Evolutionary conservation across 2,797 vertebrate species (phyloP).

Genomic region (Sphaeramia orbicularis): DNA sequence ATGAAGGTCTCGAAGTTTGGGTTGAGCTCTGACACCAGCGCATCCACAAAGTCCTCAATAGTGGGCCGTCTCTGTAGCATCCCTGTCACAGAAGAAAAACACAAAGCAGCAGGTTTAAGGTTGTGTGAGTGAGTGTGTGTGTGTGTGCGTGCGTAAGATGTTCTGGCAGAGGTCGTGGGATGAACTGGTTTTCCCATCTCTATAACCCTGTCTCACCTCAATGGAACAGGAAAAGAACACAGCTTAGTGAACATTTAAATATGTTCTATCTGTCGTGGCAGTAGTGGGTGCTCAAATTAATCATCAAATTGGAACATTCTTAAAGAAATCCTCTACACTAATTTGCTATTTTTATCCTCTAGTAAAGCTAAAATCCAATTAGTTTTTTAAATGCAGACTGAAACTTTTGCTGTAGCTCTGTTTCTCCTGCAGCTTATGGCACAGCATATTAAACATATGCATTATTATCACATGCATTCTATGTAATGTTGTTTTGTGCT

Average conservation of each 20-base stretch:
- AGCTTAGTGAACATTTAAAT: slow-evolving; percentile 1
- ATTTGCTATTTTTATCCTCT: slow-evolving; percentile 1
- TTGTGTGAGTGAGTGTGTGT: not conserved
- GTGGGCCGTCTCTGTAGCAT: slow-evolving; percentile 95
- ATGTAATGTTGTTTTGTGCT: not conserved
- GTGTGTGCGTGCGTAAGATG: slow-evolving; percentile 10
- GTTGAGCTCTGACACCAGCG: slow-evolving; percentile 94
- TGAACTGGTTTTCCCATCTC: slow-evolving; percentile 25
- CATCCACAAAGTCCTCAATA: slow-evolving; percentile 93
- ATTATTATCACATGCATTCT: not conserved
- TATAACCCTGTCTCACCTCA: slow-evolving; percentile 13
- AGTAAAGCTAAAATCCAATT: slow-evolving; percentile 26
- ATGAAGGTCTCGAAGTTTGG: slow-evolving; percentile 94
- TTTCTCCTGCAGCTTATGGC: not conserved
- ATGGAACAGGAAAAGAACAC: slow-evolving; percentile 12
- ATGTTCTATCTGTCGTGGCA: not conserved
- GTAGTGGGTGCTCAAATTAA: not conserved
- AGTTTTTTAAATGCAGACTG: not conserved
- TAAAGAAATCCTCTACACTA: slow-evolving; percentile 8
- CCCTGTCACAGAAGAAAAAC: slow-evolving; percentile 77
- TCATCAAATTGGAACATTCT: not conserved
- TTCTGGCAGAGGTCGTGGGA: not conserved
- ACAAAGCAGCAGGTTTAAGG: slow-evolving; percentile 8
- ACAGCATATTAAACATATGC: not conserved
- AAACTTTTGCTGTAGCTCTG: not conserved